phyloP scores from a whole-genome alignment of 1,140 invertebrate genomes.

The Drosophila tsacasi region DNA sequence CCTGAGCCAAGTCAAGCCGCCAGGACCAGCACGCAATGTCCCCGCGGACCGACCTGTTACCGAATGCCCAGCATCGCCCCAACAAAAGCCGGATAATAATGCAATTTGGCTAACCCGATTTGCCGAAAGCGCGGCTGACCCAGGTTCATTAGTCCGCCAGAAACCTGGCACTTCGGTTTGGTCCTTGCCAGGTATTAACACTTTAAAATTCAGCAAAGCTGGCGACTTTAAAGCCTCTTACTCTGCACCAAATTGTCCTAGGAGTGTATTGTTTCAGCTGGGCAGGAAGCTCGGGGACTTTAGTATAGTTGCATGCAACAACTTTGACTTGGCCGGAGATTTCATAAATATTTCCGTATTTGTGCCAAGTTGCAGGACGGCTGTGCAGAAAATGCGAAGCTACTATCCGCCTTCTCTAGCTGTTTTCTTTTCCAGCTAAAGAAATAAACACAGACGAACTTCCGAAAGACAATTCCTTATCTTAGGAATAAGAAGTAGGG shows the following conservation, averaged over 20 bases:
- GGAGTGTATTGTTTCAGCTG: slow-evolving; percentile 60
- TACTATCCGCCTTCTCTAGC: not conserved
- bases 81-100: slow-evolving; percentile 29
- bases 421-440: not conserved
- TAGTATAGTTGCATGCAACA: slow-evolving; percentile 29
- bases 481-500: not conserved
- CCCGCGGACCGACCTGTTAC: not conserved
- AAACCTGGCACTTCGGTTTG: not conserved
- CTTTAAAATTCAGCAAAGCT: slow-evolving; percentile 8
- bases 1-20: slow-evolving; percentile 4
- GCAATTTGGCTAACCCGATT: slow-evolving; percentile 32
- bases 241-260: slow-evolving; percentile 1
- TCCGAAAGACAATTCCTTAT: not conserved
- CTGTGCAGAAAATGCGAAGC: not conserved
- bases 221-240: slow-evolving; percentile 22
- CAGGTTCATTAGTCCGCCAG: slow-evolving; percentile 12
- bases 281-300: slow-evolving; percentile 12
- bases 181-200: not conserved
- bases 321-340: slow-evolving; percentile 40
- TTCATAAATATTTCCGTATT: slow-evolving; percentile 51
- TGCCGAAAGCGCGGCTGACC: slow-evolving; percentile 23
- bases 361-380: slow-evolving; percentile 23
- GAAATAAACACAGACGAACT: not conserved
- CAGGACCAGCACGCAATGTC: slow-evolving; percentile 11
- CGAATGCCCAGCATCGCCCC: slow-evolving; percentile 1